These are phyloP conservation scores for Sebastes vulpes DNA, from an alignment of 2,797 vertebrate genomes.

Conservation along the genomic window DNA sequence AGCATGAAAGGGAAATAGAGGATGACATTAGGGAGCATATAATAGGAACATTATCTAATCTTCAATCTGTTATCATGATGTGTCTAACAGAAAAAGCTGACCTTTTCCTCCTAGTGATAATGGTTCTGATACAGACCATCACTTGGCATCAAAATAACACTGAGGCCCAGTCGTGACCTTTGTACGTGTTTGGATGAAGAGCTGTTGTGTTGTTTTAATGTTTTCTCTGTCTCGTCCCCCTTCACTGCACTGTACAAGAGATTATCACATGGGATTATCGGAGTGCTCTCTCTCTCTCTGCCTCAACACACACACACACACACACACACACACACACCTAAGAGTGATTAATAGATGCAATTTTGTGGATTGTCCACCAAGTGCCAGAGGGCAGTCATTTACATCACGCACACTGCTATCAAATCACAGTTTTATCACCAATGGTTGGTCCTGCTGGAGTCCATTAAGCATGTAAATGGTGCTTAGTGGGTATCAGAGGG, in stretches of 20 bases:
- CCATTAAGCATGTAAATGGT: conserved; percentile 24
- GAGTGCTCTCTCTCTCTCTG: background rate
- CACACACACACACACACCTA: conserved; percentile 9
- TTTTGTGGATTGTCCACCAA: conserved; percentile 41
- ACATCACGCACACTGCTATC: conserved; percentile 19
- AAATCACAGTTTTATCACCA: conserved; percentile 10
- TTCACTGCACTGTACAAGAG: conserved; percentile 27
- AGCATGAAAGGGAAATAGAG: background rate
- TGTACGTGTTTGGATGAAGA: background rate
- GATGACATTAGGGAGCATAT: background rate
- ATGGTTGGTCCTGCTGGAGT: background rate
- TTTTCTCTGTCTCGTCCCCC: background rate
- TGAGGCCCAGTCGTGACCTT: background rate
- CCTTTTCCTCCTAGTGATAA: background rate
- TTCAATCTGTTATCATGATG: background rate
- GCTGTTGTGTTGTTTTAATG: background rate
- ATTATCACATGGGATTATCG: conserved; percentile 73
- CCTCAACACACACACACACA: background rate
- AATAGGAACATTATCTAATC: background rate
- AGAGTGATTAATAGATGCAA: conserved; percentile 60
- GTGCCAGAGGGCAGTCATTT: conserved; percentile 4
- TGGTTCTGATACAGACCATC: background rate
- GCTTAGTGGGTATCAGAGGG: conserved; percentile 1
- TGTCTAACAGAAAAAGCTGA: background rate
- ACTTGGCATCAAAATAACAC: conserved; percentile 4